Conservation (phyloP, 2,113 vertebrate genomes). For the Setophaga coronata region DNA sequence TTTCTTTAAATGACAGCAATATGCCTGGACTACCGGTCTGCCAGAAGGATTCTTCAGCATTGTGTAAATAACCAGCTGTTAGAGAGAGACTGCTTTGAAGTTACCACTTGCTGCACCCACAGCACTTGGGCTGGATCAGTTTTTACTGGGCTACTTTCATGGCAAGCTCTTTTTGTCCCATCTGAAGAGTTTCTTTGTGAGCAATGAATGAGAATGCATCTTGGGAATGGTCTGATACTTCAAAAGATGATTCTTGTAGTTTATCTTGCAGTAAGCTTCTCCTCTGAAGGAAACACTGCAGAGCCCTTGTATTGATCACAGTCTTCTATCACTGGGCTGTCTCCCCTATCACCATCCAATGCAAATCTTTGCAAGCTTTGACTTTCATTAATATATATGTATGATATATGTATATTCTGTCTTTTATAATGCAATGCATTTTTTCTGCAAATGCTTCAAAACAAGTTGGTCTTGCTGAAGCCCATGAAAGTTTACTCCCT, state of each 20-base stretch:
- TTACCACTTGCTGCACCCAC: slow-evolving; percentile 8
- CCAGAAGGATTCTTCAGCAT: not conserved
- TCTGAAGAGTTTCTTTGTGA: slow-evolving; percentile 57
- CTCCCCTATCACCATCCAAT: not conserved
- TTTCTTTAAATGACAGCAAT: slow-evolving; percentile 22
- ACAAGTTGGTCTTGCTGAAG: not conserved
- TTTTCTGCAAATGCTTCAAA: not conserved
- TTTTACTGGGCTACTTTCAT: slow-evolving; percentile 49
- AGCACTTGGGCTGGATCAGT: not conserved
- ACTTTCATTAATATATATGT: not conserved
- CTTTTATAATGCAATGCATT: not conserved
- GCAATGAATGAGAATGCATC: slow-evolving; percentile 33
- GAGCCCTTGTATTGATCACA: not conserved
- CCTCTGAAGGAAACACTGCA: slow-evolving; percentile 11
- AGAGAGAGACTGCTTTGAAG: slow-evolving; percentile 40
- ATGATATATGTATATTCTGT: not conserved
- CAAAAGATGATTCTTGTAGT: slow-evolving; percentile 31
- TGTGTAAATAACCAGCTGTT: not conserved
- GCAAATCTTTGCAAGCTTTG: not conserved
- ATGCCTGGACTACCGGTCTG: not conserved
- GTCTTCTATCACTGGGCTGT: not conserved
- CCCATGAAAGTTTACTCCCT: not conserved
- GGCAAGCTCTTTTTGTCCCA: slow-evolving; percentile 49
- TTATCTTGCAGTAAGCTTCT: slow-evolving; percentile 16
- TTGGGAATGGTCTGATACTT: slow-evolving; percentile 39